Conservation (phyloP, 2,888 invertebrate genomes). For the Vanessa cardui region DNA sequence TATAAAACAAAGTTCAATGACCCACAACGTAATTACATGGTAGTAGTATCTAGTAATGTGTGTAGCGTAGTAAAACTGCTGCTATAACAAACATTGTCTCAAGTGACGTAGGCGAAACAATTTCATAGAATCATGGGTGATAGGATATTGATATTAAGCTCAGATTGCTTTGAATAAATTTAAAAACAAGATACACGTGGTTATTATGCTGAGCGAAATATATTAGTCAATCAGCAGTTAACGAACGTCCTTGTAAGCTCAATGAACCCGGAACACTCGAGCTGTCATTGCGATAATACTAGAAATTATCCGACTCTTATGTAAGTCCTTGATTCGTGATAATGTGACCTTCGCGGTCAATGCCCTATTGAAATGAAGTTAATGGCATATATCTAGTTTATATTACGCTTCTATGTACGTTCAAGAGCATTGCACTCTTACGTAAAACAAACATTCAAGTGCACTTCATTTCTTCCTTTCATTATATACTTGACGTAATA, state of each 20-base stretch:
- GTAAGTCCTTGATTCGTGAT: slow-evolving; percentile 64
- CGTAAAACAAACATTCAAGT: slow-evolving; percentile 20
- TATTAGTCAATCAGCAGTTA: slow-evolving; percentile 49
- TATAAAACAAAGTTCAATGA: slow-evolving; percentile 45
- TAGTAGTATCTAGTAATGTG: not conserved
- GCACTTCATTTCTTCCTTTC: slow-evolving; percentile 14
- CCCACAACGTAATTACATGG: slow-evolving; percentile 54
- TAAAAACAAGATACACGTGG: slow-evolving; percentile 44
- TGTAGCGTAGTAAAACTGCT: slow-evolving; percentile 52
- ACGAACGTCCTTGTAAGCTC: slow-evolving; percentile 72
- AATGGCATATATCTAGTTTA: slow-evolving; percentile 42
- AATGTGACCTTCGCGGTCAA: slow-evolving; percentile 69
- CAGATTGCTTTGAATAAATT: slow-evolving; percentile 16
- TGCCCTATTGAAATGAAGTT: slow-evolving; percentile 53
- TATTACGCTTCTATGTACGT: slow-evolving; percentile 33
- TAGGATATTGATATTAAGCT: slow-evolving; percentile 18
- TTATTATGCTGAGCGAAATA: slow-evolving; percentile 41
- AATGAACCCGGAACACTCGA: slow-evolving; percentile 71
- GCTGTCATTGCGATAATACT: slow-evolving; percentile 57
- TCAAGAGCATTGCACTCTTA: slow-evolving; percentile 36
- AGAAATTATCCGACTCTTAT: slow-evolving; percentile 66
- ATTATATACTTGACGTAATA: too few species aligned
- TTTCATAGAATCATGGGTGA: slow-evolving; percentile 26
- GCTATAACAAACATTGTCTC: slow-evolving; percentile 43
- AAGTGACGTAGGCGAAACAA: slow-evolving; percentile 13